phyloP scores from a whole-genome alignment of 2,797 vertebrate genomes.

The Sparidentex hasta region DNA sequence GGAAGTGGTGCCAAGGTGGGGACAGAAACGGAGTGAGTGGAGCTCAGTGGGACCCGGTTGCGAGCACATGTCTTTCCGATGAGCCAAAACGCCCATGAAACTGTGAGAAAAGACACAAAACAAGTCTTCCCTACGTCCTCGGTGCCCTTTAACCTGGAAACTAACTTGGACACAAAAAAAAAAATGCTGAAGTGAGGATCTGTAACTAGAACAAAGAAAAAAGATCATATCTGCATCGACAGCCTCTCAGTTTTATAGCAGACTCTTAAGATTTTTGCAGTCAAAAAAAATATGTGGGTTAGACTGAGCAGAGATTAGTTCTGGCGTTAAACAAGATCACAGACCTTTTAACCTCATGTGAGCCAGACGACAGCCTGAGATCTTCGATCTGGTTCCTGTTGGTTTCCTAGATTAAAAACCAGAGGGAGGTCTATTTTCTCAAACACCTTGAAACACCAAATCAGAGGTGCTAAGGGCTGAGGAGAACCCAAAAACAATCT shows the following conservation, averaged over 20 bases:
- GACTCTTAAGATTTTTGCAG: neutral
- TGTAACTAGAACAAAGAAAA: neutral
- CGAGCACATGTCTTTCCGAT: conserved; percentile 85
- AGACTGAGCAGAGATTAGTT: neutral
- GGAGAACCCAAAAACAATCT: neutral
- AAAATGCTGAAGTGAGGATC: conserved; percentile 2
- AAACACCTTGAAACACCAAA: conserved; percentile 4
- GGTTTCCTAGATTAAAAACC: conserved; percentile 35
- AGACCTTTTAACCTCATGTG: conserved; percentile 34
- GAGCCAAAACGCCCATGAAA: conserved; percentile 82
- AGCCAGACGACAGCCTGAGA: conserved; percentile 29
- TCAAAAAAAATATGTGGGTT: neutral
- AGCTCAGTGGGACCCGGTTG: conserved; percentile 82
- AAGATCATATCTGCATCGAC: rapidly evolving
- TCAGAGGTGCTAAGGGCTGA: neutral
- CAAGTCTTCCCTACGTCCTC: conserved; percentile 51
- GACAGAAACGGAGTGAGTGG: conserved; percentile 84
- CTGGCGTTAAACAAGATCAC: conserved; percentile 1
- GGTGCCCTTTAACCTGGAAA: conserved; percentile 58
- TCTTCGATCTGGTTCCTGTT: conserved; percentile 35
- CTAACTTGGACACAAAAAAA: conserved; percentile 5
- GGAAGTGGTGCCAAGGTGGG: conserved; percentile 82
- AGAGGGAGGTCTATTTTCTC: neutral
- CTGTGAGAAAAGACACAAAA: conserved; percentile 72
- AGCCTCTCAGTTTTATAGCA: neutral